phyloP scores from a whole-genome alignment of 2,888 invertebrate species.

The Caenorhabditis wallacei region DNA sequence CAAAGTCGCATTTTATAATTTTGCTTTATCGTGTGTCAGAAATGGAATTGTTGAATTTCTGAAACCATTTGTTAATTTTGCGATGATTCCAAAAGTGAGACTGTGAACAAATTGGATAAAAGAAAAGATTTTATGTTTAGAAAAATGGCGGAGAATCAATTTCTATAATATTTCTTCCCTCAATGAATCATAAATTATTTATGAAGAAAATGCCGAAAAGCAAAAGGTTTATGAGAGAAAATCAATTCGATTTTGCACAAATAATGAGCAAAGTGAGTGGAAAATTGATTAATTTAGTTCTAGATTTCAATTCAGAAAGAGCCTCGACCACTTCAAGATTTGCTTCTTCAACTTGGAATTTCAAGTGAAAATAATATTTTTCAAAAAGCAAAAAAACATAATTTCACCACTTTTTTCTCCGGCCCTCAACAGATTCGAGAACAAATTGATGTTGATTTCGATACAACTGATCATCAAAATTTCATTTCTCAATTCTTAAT shows the following conservation, averaged over 20 bases:
- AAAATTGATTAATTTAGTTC: background rate
- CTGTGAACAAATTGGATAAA: background rate
- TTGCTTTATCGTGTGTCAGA: constrained; percentile 42
- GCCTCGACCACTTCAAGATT: constrained; percentile 22
- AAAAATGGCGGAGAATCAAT: constrained; percentile 16
- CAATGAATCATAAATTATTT: constrained; percentile 47
- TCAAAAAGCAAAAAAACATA: constrained; percentile 28
- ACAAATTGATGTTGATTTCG: constrained; percentile 28
- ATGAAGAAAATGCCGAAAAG: constrained; percentile 37
- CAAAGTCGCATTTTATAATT: constrained; percentile 35
- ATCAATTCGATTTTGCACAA: constrained; percentile 29
- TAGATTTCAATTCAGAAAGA: constrained; percentile 23
- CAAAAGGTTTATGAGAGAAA: constrained; percentile 39
- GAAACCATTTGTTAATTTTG: constrained; percentile 57
- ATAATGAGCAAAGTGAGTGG: constrained; percentile 39
- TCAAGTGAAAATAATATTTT: constrained; percentile 23
- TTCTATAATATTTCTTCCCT: constrained; percentile 37
- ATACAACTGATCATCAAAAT: constrained; percentile 34
- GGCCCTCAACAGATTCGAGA: constrained; percentile 42
- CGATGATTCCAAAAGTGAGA: constrained; percentile 38
- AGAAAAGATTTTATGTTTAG: background rate
- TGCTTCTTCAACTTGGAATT: constrained; percentile 37
- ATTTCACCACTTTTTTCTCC: constrained; percentile 46
- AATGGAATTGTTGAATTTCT: constrained; percentile 34
- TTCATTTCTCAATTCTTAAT: constrained; percentile 45